Evolutionary conservation across 2,113 vertebrate genomes (phyloP).

Genomic region (Datnioides undecimradiatus): DNA sequence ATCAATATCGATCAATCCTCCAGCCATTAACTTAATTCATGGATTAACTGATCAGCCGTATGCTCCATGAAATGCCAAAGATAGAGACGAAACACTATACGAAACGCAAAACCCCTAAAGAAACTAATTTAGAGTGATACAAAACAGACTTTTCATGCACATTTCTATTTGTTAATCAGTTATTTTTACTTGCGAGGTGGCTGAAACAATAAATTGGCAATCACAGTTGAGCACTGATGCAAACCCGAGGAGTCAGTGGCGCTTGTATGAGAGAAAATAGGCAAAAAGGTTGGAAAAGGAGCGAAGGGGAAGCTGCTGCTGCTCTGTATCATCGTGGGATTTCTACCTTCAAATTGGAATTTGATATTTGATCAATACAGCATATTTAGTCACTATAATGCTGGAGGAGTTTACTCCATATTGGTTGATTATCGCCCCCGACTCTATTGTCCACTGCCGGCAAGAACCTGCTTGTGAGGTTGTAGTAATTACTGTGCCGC

Average conservation of each 20-base stretch:
- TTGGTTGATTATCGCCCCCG: not conserved
- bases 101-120: not conserved
- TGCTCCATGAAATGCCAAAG: not conserved
- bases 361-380: conserved; percentile 13
- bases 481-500: conserved; percentile 53
- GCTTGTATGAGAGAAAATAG: not conserved
- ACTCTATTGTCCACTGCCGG: conserved; percentile 3
- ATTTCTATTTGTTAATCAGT: not conserved
- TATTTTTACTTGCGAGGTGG: not conserved
- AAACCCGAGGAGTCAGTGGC: not conserved
- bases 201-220: not conserved
- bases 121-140: not conserved
- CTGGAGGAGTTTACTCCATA: not conserved
- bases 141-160: not conserved
- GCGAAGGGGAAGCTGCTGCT: not conserved
- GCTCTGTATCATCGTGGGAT: not conserved
- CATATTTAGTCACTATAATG: too few species aligned
- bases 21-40: not conserved
- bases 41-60: conserved; percentile 12
- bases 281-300: not conserved
- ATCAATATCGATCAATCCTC: conserved; percentile 6
- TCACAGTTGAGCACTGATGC: not conserved
- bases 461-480: conserved; percentile 17
- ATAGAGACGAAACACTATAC: not conserved
- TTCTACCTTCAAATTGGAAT: conserved; percentile 2